Evolutionary conservation across 37 sponge, comb jelly and placozoan genomes (phyloP).

Genomic region (Eunapius fragilis): DNA sequence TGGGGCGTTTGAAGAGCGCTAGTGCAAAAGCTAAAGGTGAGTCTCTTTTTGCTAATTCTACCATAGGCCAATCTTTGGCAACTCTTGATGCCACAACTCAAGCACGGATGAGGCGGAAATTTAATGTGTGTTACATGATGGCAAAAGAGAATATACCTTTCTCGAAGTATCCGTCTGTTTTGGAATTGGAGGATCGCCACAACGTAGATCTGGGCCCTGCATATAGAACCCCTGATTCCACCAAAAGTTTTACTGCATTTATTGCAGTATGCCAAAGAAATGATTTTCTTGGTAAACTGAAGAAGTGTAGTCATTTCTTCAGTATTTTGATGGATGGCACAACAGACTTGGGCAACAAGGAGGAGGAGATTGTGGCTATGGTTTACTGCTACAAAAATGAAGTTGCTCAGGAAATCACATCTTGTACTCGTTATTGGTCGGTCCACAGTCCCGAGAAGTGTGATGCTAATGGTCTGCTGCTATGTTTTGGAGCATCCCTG

Average conservation of each 20-base stretch:
- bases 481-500: neutral
- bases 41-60: too few relatives aligned
- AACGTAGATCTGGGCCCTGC: neutral
- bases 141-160: neutral
- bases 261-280: neutral
- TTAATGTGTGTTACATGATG: neutral
- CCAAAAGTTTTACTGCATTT: neutral
- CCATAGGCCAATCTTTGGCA: too few relatives aligned
- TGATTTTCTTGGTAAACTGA: neutral
- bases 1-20: neutral
- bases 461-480: too few relatives aligned
- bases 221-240: too few relatives aligned
- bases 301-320: neutral
- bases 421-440: neutral
- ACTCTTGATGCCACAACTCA: too few relatives aligned
- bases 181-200: neutral
- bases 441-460: too few relatives aligned
- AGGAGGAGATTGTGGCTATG: neutral
- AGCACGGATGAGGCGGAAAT: neutral
- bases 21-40: too few relatives aligned
- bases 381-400: slow-evolving; percentile 3
- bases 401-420: neutral
- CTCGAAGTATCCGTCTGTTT: neutral
- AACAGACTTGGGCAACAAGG: neutral
- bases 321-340: slow-evolving; percentile 7